phyloP scores from a whole-genome alignment of 2,888 invertebrate species.

The Morpho achilles region DNA sequence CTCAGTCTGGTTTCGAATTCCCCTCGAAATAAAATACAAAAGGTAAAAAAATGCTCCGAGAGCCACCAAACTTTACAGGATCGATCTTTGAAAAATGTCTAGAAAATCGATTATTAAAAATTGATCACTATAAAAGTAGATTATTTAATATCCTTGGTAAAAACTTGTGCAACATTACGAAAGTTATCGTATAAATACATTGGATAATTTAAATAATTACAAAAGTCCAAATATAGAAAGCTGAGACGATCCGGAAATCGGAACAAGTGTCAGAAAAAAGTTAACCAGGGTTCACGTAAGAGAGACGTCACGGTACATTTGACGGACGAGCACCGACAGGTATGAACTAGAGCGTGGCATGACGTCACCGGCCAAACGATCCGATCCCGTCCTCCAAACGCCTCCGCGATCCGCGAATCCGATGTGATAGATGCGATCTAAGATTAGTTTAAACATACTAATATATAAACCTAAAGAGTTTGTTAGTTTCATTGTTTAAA shows the following conservation, averaged over 20 bases:
- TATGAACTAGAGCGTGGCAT: slow-evolving; percentile 62
- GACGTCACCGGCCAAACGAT: slow-evolving; percentile 45
- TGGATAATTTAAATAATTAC: slow-evolving; percentile 7
- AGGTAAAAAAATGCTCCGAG: too few species aligned
- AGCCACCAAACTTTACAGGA: too few species aligned
- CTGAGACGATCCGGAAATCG: slow-evolving; percentile 32
- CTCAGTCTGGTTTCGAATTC: too few species aligned
- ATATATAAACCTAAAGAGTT: too few species aligned
- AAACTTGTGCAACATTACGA: neutral
- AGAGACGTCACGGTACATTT: slow-evolving; percentile 43
- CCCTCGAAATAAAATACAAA: too few species aligned
- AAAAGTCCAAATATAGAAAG: slow-evolving; percentile 23
- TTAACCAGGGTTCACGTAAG: slow-evolving; percentile 40
- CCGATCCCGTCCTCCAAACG: slow-evolving; percentile 10
- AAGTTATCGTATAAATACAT: neutral
- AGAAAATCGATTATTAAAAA: too few species aligned
- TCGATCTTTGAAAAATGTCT: too few species aligned
- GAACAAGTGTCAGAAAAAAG: slow-evolving; percentile 49
- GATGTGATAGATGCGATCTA: slow-evolving; percentile 11
- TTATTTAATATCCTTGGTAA: too few species aligned
- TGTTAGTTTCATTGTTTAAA: too few species aligned
- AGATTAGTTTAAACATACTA: slow-evolving; percentile 4
- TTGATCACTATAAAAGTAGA: too few species aligned
- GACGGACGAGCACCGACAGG: slow-evolving; percentile 49
- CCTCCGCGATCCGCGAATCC: slow-evolving; percentile 22